Evolutionary conservation across 1,140 invertebrate genomes (phyloP).

Genomic region (Trachymyrmex cornetzi): DNA sequence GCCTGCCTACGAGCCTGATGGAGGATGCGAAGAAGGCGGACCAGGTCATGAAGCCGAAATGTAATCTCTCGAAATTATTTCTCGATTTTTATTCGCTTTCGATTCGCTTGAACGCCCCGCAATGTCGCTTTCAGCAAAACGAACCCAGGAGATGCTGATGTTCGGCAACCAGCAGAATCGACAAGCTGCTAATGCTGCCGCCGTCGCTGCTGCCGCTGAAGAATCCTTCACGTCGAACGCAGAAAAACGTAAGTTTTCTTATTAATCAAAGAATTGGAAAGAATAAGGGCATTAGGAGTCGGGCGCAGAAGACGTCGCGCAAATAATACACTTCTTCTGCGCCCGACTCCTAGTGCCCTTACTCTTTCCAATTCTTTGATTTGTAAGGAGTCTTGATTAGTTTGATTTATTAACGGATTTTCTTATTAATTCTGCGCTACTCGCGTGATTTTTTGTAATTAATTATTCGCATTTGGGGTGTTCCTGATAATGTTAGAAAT

Average conservation of each 20-base stretch:
- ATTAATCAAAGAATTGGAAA: too few species aligned
- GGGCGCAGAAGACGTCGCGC: too few species aligned
- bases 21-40: conserved; percentile 77
- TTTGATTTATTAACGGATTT: too few species aligned
- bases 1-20: conserved; percentile 73
- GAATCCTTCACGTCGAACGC: conserved; percentile 69
- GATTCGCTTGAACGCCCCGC: background rate
- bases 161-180: conserved; percentile 86
- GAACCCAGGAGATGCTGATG: conserved; percentile 85
- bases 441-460: too few species aligned
- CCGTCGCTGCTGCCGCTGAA: conserved; percentile 38
- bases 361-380: too few species aligned
- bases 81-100: background rate
- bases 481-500: too few species aligned
- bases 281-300: too few species aligned
- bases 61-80: conserved; percentile 72
- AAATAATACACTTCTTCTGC: too few species aligned
- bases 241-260: conserved; percentile 83
- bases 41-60: conserved; percentile 77
- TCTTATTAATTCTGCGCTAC: background rate
- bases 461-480: too few species aligned
- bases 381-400: too few species aligned
- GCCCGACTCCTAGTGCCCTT: too few species aligned
- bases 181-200: conserved; percentile 31
- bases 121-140: conserved; percentile 80